A percentile compares a stretch with the other conserved stretches of the same genome.
Evolutionary conservation across 1,140 invertebrate genomes (phyloP).

Genomic region (Limonius californicus): DNA sequence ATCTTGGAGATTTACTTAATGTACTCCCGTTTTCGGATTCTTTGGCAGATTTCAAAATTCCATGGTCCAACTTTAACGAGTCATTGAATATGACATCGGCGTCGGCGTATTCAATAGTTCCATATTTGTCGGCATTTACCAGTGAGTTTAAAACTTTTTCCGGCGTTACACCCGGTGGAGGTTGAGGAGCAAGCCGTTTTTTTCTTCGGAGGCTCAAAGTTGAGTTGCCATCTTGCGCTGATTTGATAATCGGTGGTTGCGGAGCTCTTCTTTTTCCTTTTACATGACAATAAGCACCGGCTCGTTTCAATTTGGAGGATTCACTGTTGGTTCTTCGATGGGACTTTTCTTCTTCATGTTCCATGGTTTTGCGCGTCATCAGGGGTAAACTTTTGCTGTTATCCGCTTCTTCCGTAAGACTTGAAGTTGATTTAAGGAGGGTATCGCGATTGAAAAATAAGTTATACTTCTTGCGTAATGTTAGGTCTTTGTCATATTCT

Average conservation of each 20-base stretch:
- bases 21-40: conserved; percentile 13
- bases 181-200: conserved; percentile 58
- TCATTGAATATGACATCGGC: conserved; percentile 46
- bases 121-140: conserved; percentile 16
- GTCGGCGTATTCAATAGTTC: conserved; percentile 26
- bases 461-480: conserved; percentile 60
- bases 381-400: conserved; percentile 51
- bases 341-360: conserved; percentile 43
- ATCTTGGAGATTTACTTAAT: conserved; percentile 25
- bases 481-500: conserved; percentile 55
- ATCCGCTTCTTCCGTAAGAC: conserved; percentile 43
- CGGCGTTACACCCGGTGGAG: conserved; percentile 45
- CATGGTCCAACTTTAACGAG: conserved; percentile 50
- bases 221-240: conserved; percentile 20
- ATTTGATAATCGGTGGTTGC: conserved; percentile 54
- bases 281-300: conserved; percentile 56
- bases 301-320: conserved; percentile 49
- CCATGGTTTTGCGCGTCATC: conserved; percentile 39
- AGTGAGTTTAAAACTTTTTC: conserved; percentile 24
- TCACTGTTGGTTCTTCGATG: conserved; percentile 54
- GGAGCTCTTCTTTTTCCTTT: conserved; percentile 72
- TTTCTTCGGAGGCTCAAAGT: conserved; percentile 50
- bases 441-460: conserved; percentile 52
- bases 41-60: conserved; percentile 46
- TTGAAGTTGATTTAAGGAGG: conserved; percentile 36